Evolutionary conservation across 2,888 invertebrate genomes (phyloP), one percentile per base, ranked within the genome.

Genomic region (Magallana nippona): DNA sequence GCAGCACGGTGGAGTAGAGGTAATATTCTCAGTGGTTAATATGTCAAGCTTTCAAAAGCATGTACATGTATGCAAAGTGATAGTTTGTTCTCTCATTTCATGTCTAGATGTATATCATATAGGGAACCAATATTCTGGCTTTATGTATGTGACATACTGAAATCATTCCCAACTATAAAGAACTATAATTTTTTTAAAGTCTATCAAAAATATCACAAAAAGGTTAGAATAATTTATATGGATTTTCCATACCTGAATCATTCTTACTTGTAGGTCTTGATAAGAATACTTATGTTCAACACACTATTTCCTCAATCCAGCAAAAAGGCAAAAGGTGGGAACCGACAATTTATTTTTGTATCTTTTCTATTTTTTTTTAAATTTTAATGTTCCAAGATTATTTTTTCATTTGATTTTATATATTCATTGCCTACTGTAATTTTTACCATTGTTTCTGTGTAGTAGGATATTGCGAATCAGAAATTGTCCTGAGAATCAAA

Each of bases 1-100:
- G 81, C 90, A 92, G 86, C 88, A 91, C 85, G 93, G 93, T 19
- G 93, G 93, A 63, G 90, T 93, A 44, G 92, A 93, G 87, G 93
- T 93, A 87, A 89, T 44, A n/a, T 22, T 62, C 10, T 19, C 5
- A 19, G 8, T 44, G 5, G 44, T 44, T 44, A n/a, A n/a, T n/a
- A 44, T 44, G 44, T 44, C 44, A 44, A 8, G 8, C 44, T 44
- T 44, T 44, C 44, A 44, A 44, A 44, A 44, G 44, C 44, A 44
- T 44, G 8, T 44, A 32, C n/a, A n/a, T n/a, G n/a, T n/a, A n/a
- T n/a, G n/a, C n/a, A n/a, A 44, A 44, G 5, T 44, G 8, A 44
- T 44, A 44, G 44, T 44, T 44, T 2, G 5, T 3, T 32, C 32
- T 44, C 8, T 44, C 5, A 5, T 44, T 44, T 44, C 44, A 5